Base-by-base conservation (phyloP, 2,888 invertebrate species). In the Harpagoxenus sublaevis region DNA sequence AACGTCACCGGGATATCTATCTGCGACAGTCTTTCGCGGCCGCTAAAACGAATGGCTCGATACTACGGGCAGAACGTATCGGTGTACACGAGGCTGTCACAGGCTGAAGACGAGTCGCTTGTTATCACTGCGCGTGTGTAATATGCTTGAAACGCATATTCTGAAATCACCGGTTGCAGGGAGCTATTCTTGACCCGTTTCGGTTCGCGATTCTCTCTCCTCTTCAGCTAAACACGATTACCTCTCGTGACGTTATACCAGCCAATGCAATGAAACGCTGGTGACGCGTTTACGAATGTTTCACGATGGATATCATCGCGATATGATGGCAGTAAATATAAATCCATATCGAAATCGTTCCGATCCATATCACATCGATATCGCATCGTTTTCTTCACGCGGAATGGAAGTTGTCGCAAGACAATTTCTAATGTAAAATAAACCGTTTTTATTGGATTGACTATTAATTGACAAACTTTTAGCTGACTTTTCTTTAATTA, bases 1-100 rank as follows among this genome's bases (percentile, higher is more conserved):
- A 35, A 35, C 45, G 48, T 75, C 65, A 77, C 5, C 15, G 48
- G 28, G 31, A 74, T 28, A 28, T 77, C 31, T 23, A 23, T 51
- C 45, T 31, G 60, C 55, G 55, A 35, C 31, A 62, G 39, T 66
- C 53, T 63, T 68, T 87, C 82, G 82, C 71, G 71, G 73, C 66
- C 31, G 31, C 42, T 28, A 18, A 55, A 23, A 42, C 12, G 3
- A 35, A 60, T 73, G 55, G 83, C 88, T 90, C 88, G 89, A 91
- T 62, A 70, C 84, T 84, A 86, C 35, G 87, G 91, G 79, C 65
- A 84, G 83, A 35, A 53, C 39, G 42, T 71, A 83, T 39, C 83
- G 62, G 83, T 48, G 83, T 48, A 53, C 66, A 53, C 87, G 53
- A 68, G 18, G 79, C 87, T 90, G 91, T 90, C 89, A 82, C 90